These are phyloP conservation scores for Sarcophaga variegata DNA, from an alignment of 2,888 invertebrate genomes.

Conservation along the genomic window DNA sequence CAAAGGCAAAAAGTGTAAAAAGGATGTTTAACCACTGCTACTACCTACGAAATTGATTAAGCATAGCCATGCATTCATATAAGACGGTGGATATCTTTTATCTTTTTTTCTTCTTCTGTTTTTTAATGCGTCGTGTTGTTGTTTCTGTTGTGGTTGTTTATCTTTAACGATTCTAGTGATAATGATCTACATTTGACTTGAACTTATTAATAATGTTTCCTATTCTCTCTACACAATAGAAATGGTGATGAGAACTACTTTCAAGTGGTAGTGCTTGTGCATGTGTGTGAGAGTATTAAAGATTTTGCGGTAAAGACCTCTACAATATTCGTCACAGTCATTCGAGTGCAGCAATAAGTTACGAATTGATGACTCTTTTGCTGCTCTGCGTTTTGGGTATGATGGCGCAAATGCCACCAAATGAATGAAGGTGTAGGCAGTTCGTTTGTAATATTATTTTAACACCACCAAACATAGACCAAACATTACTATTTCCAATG, in stretches of 20 bases:
- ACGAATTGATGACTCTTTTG: conserved; percentile 40
- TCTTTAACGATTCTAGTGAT: conserved; percentile 31
- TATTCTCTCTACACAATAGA: not conserved
- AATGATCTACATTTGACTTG: conserved; percentile 42
- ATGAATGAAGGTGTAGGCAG: conserved; percentile 32
- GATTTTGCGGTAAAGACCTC: not conserved
- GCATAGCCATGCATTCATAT: conserved; percentile 29
- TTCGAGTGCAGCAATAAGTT: conserved; percentile 55
- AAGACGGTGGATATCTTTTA: conserved; percentile 36
- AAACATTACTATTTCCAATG: conserved; percentile 30
- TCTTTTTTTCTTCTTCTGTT: conserved; percentile 9
- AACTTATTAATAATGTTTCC: conserved; percentile 47
- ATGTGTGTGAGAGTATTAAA: not conserved
- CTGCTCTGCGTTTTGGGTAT: not conserved
- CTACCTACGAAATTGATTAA: conserved; percentile 67
- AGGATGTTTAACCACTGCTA: conserved; percentile 65
- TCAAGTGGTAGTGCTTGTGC: conserved; percentile 43
- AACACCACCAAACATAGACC: conserved; percentile 16
- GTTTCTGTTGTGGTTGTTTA: too few species aligned
- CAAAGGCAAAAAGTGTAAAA: conserved; percentile 60
- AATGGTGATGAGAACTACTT: conserved; percentile 46
- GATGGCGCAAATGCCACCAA: conserved; percentile 6
- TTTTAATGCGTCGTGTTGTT: not conserved
- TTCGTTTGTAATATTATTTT: conserved; percentile 33
- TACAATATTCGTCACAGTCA: conserved; percentile 56